Percentiles rank a stretch among this genome's conserved stretches.
phyloP scores from a whole-genome alignment of 1,140 invertebrate genomes.

The Drosophila quadrilineata region DNA sequence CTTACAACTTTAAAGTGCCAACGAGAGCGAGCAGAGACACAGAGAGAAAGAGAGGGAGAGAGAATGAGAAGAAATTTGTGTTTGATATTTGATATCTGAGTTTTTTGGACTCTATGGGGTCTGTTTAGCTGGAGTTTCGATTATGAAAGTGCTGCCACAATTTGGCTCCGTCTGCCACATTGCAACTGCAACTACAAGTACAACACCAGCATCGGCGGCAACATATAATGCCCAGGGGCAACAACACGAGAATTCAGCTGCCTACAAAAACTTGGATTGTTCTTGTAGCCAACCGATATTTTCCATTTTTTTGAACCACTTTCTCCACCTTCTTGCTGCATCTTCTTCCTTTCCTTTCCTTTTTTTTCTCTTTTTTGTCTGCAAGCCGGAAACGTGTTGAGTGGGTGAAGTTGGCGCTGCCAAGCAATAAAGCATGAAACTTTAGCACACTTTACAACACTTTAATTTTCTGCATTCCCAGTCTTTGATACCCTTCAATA shows the following conservation, averaged over 20 bases:
- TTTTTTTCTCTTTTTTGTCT: not conserved
- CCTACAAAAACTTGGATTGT: slow-evolving; percentile 76
- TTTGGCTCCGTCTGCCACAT: not conserved
- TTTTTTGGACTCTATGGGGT: slow-evolving; percentile 46
- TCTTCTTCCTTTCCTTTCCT: not conserved
- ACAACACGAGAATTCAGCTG: slow-evolving; percentile 54
- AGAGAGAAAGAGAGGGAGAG: not conserved
- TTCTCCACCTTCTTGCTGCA: not conserved
- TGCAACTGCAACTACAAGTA: slow-evolving; percentile 22
- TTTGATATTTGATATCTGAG: not conserved
- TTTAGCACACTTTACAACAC: slow-evolving; percentile 77
- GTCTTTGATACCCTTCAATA: not conserved
- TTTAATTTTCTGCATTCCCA: slow-evolving; percentile 26
- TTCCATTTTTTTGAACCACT: not conserved
- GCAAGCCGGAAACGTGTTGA: not conserved
- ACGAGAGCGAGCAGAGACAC: not conserved
- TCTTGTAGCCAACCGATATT: slow-evolving; percentile 41
- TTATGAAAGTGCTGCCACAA: slow-evolving; percentile 68
- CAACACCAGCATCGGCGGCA: slow-evolving; percentile 7
- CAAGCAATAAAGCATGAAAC: slow-evolving; percentile 75
- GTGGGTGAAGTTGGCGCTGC: slow-evolving; percentile 21
- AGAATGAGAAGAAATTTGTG: not conserved
- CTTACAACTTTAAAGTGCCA: slow-evolving; percentile 57
- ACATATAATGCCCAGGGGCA: slow-evolving; percentile 53
- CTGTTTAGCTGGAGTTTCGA: slow-evolving; percentile 53